These are phyloP conservation scores for Pterophyllum scalare DNA, from an alignment of 2,113 vertebrate species.

Conservation along the genomic window DNA sequence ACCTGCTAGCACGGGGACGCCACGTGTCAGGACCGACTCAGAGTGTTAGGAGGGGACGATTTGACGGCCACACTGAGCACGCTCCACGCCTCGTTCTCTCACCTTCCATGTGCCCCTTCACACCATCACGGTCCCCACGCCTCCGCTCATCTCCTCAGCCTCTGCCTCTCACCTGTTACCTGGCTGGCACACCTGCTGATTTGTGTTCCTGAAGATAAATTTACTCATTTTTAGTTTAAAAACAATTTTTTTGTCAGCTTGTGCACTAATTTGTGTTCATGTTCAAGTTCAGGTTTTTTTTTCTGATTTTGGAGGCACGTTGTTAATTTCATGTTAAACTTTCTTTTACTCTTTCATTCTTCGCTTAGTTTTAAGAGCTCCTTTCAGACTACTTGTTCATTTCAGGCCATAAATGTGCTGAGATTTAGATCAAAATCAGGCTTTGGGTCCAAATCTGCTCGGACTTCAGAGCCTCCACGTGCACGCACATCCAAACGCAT, in stretches of 20 bases:
- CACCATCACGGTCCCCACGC: neutral
- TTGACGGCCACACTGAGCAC: slow-evolving; percentile 6
- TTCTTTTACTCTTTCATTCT: neutral
- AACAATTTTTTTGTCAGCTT: too few relatives aligned
- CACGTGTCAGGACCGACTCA: slow-evolving; percentile 38
- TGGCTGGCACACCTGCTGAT: neutral
- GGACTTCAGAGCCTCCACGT: too few relatives aligned
- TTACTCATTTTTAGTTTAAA: too few relatives aligned
- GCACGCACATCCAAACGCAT: too few relatives aligned
- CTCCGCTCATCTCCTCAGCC: too few relatives aligned
- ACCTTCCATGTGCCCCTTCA: slow-evolving; percentile 3
- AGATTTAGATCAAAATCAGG: neutral
- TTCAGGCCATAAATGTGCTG: too few relatives aligned
- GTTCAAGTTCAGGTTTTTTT: too few relatives aligned
- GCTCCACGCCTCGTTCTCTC: slow-evolving; percentile 34
- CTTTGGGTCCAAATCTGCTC: neutral
- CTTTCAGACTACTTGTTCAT: neutral
- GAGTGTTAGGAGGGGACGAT: neutral
- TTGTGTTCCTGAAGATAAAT: too few relatives aligned
- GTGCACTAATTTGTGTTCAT: too few relatives aligned
- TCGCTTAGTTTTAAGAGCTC: too few relatives aligned
- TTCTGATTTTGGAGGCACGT: too few relatives aligned
- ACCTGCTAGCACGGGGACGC: neutral
- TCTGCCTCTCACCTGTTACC: neutral
- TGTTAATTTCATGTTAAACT: neutral